Evolutionary conservation across 2,888 invertebrate species (phyloP), one percentile per base, ranked within the genome.

Genomic region (Ptilodon capucinus): DNA sequence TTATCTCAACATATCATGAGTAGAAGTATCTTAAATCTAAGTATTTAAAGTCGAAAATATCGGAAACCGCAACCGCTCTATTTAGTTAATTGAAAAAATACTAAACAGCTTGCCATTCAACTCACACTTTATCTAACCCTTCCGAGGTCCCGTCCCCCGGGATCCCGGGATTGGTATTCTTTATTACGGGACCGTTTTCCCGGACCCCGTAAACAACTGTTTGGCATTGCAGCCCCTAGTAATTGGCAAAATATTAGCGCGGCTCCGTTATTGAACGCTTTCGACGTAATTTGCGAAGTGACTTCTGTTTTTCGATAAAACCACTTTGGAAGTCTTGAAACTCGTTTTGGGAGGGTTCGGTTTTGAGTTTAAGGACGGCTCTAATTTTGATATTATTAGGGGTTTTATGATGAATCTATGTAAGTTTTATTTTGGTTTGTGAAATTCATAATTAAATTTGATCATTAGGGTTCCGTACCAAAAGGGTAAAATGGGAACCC

Each of bases 11-110:
- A n/a, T n/a, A n/a, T n/a, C n/a, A n/a, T n/a, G n/a, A n/a, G n/a
- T n/a, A n/a, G n/a, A n/a, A n/a, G n/a, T n/a, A n/a, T n/a, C n/a
- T 49, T 47, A 36, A 47, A 30, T 39, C 42, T 46, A 32, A 28
- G 44, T 44, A 32, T 35, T 35, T 14, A 9, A 4, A 13, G 13
- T n/a, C 30, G 5, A 30, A 11, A 30, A 30, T 13, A 30, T 2
- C 16, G 7, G 25, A 54, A 40, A 41, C 55, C 48, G 30, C 58
- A 51, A 62, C 61, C 64, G 52, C 69, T 64, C 67, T 74, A 73
- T 76, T 74, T 71, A 62, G 71, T 74, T 79, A 79, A 79, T 80
- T 81, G 79, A 76, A 75, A 81, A 75, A 76, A 75, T 71, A 69
- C 69, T 71, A 71, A 76, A 71, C 65, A 73, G 71, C n/a, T 69